phyloP scores from a whole-genome alignment of 2,113 vertebrate species.

The Laterallus jamaicensis region DNA sequence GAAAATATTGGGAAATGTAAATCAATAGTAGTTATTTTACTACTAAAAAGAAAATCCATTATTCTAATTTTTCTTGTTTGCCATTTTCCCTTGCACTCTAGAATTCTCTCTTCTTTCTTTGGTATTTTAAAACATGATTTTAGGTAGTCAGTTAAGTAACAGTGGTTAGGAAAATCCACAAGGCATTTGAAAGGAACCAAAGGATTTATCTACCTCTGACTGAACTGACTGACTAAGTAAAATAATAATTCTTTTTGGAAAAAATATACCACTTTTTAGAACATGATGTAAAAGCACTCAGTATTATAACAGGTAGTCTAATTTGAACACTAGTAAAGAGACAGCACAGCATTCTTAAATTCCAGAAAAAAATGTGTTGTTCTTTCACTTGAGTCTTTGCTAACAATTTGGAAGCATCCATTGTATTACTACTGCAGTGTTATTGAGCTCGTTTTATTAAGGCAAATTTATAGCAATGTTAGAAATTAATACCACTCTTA shows the following conservation, averaged over 20 bases:
- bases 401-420: constrained; percentile 77
- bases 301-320: constrained; percentile 9
- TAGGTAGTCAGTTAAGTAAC: background rate
- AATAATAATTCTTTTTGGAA: background rate
- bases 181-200: background rate
- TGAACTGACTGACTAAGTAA: background rate
- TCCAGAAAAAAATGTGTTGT: constrained; percentile 32
- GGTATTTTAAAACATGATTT: background rate
- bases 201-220: background rate
- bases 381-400: constrained; percentile 73
- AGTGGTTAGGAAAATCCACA: background rate
- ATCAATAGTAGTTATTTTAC: background rate
- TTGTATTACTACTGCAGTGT: constrained; percentile 75
- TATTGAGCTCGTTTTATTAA: constrained; percentile 83
- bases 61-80: background rate
- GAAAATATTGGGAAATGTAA: background rate
- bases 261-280: background rate
- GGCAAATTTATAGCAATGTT: constrained; percentile 86
- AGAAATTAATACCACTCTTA: constrained; percentile 86
- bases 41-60: background rate
- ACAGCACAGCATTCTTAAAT: constrained; percentile 43
- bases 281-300: background rate
- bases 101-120: background rate
- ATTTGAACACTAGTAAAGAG: constrained; percentile 23
- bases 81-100: background rate